Base-by-base conservation (phyloP, 2,113 vertebrate genomes). In the Phalacrocorax brasilianus region DNA sequence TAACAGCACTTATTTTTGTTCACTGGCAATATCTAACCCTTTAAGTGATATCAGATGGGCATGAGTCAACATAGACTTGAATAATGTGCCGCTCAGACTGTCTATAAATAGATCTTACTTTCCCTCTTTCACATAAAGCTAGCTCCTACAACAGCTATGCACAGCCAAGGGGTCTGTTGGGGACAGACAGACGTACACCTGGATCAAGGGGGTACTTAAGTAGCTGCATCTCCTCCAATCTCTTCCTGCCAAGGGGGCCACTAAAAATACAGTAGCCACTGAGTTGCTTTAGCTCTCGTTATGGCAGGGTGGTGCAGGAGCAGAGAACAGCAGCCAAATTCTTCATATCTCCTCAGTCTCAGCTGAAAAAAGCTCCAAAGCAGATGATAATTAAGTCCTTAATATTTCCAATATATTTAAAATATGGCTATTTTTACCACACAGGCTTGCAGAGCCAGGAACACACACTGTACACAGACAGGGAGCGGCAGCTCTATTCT, bases 31-130 rank as follows among this genome's bases (percentile, higher is more conserved):
- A 78, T 45, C 88, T 74, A 86, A 63, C 65, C 68, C 40, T 83
- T 84, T 97, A 95, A 96, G 72, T 44, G 44, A 55, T 89, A 95
- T 89, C 94, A 94, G 85, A 93, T 91, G 91, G 80, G 85, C 92
- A 96, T 94, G 94, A 96, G 87, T 96, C 91, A 91, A 81, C 70
- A 52, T 62, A 49, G 61, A 53, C 86, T 88, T 38, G 35, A 87
- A 72, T 14, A 86, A 73, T 4, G 27, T 58, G 79, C 83, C 0
- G 13, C 72, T 85, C 76, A 81, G 91, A 56, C 76, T 65, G 86
- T 56, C 93, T 94, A 88, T 88, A 95, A 94, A 95, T 92, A 92
- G 63, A 80, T 78, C 81, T 89, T 72, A 72, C 56, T 90, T 78
- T 86, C 24, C 23, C 52, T 85, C 78, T 76, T 88, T 75, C 65